Evolutionary conservation across 2,113 vertebrate species (phyloP).

Genomic region (Pterocles orientalis): DNA sequence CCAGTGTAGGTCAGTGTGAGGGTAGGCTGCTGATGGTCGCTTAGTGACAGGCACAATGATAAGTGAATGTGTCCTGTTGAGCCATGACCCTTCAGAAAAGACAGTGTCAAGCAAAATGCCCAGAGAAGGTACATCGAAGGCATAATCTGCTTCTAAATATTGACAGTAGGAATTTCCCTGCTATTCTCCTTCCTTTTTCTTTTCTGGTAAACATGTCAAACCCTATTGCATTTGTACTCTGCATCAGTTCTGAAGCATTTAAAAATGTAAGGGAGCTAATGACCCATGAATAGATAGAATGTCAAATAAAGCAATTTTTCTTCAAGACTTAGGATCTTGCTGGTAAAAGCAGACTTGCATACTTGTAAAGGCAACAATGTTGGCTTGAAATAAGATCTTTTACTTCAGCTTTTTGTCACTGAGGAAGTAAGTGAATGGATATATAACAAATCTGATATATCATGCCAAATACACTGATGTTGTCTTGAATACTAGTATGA

Average conservation of each 20-base stretch:
- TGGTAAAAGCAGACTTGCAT: not conserved
- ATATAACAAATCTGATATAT: not conserved
- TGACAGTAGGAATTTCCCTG: conserved; percentile 51
- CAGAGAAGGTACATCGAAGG: conserved; percentile 29
- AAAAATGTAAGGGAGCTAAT: conserved; percentile 23
- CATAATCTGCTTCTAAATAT: conserved; percentile 34
- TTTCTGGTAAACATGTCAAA: conserved; percentile 48
- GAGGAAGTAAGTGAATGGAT: not conserved
- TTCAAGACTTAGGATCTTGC: not conserved
- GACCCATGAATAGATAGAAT: not conserved
- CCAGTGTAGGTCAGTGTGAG: conserved; percentile 72
- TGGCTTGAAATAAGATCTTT: not conserved
- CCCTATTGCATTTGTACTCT: not conserved
- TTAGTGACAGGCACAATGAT: conserved; percentile 72
- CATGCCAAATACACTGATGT: not conserved
- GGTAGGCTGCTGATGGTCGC: conserved; percentile 66
- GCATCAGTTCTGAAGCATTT: conserved; percentile 21
- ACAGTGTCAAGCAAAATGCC: conserved; percentile 59
- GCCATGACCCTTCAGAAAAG: conserved; percentile 69
- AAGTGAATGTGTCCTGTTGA: conserved; percentile 68
- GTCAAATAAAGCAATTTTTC: conserved; percentile 47
- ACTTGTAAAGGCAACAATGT: not conserved
- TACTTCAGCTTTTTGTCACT: not conserved
- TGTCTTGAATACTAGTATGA: not conserved
- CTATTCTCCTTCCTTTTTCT: conserved; percentile 37